Evolutionary conservation across 2,888 invertebrate species (phyloP).

Genomic region (Caradrina clavipalpis): DNA sequence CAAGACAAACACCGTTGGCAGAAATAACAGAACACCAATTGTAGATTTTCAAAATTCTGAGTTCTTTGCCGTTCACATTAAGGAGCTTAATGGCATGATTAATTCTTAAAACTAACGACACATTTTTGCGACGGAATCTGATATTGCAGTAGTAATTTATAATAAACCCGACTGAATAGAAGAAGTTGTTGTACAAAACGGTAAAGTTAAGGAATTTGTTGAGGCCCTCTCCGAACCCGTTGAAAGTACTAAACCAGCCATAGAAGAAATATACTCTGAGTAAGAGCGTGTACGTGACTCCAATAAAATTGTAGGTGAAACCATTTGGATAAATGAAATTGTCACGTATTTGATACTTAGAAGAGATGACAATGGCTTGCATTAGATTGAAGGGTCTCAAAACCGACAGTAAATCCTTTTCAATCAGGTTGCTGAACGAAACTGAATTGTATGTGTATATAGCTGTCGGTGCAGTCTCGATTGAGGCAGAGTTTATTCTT

Average conservation of each 20-base stretch:
- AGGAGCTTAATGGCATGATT: constrained; percentile 31
- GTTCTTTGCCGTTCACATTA: constrained; percentile 20
- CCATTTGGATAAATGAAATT: constrained; percentile 17
- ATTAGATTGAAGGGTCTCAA: constrained; percentile 29
- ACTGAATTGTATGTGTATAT: background rate
- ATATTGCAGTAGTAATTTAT: constrained; percentile 22
- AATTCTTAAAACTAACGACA: constrained; percentile 18
- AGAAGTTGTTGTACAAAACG: background rate
- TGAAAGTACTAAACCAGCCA: background rate
- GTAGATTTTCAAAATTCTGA: constrained; percentile 17
- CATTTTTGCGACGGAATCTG: background rate
- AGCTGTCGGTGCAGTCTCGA: background rate
- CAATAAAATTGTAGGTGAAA: constrained; percentile 17
- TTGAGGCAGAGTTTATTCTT: background rate
- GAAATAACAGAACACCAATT: constrained; percentile 27
- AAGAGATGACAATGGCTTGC: constrained; percentile 18
- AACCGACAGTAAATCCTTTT: constrained; percentile 23
- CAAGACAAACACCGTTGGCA: constrained; percentile 7
- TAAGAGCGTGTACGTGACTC: background rate
- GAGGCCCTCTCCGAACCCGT: background rate
- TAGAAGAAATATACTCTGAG: background rate
- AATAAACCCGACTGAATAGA: constrained; percentile 8
- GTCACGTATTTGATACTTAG: constrained; percentile 22
- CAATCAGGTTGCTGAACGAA: constrained; percentile 7
- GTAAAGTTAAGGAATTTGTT: background rate